Conservation (phyloP, 2,113 vertebrate species). For the Tringa solitaria region DNA sequence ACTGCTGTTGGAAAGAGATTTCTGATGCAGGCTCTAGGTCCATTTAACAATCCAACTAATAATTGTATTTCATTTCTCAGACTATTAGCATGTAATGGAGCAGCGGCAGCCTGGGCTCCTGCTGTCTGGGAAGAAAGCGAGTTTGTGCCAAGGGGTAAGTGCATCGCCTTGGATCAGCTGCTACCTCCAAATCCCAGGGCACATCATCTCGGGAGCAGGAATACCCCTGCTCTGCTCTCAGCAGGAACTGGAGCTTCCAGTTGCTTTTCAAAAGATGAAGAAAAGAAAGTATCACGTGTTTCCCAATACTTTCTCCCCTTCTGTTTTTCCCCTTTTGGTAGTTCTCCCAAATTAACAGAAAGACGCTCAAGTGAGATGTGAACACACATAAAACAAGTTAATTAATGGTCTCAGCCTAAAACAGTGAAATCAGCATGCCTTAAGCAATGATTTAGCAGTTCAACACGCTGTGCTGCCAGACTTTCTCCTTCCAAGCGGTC, state of each 20-base stretch:
- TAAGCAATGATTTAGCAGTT: neutral
- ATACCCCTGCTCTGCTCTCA: neutral
- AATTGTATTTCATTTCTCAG: constrained; percentile 40
- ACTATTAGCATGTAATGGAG: neutral
- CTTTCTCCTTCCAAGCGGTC: neutral
- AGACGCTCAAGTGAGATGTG: neutral
- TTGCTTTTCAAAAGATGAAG: neutral
- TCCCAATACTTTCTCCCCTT: neutral
- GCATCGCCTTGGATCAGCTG: neutral
- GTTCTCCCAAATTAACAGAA: neutral
- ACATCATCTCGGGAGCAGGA: neutral
- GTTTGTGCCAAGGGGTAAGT: neutral
- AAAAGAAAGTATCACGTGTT: accelerated
- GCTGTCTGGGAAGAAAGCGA: neutral
- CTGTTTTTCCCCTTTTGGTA: neutral
- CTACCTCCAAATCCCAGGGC: neutral
- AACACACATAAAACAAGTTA: neutral
- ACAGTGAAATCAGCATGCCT: neutral
- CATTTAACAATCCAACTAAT: constrained; percentile 55
- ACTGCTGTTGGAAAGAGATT: constrained; percentile 1
- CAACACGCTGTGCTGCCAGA: neutral
- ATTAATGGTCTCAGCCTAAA: neutral
- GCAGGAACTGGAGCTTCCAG: neutral
- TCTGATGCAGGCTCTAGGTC: constrained; percentile 22
- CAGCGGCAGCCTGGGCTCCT: neutral